Conservation (phyloP, 1,140 invertebrate genomes). For the Eumeta japonica region DNA sequence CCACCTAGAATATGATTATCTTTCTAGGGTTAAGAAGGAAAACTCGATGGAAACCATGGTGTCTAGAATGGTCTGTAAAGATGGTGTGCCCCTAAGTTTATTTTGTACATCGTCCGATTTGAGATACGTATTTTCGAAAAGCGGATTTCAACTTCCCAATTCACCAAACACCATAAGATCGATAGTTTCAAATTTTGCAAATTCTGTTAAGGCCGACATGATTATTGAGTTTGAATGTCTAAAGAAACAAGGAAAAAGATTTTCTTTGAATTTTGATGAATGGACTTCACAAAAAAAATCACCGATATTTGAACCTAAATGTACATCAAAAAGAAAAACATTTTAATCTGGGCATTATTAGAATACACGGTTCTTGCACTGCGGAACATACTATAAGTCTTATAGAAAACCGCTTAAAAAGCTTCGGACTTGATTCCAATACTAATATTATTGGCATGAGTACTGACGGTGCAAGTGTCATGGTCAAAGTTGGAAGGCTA, state of each 20-base stretch:
- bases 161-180: background rate
- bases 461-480: conserved; percentile 9
- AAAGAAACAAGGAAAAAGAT: conserved; percentile 7
- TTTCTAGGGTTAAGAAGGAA: no score
- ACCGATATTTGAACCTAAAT: conserved; percentile 13
- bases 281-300: conserved; percentile 9
- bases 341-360: conserved; percentile 9
- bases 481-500: conserved; percentile 8
- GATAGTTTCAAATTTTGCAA: background rate
- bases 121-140: background rate
- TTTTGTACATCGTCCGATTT: background rate
- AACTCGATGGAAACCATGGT: background rate
- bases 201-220: background rate
- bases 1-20: no score
- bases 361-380: conserved; percentile 5
- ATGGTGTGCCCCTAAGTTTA: background rate
- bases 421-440: conserved; percentile 5
- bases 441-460: conserved; percentile 6
- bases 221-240: background rate
- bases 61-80: background rate
- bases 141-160: background rate
- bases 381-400: conserved; percentile 3
- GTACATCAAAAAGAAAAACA: conserved; percentile 5
- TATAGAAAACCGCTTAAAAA: background rate
- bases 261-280: conserved; percentile 11